phyloP scores from a whole-genome alignment of 1,140 invertebrate species.

The Phthorimaea operculella region DNA sequence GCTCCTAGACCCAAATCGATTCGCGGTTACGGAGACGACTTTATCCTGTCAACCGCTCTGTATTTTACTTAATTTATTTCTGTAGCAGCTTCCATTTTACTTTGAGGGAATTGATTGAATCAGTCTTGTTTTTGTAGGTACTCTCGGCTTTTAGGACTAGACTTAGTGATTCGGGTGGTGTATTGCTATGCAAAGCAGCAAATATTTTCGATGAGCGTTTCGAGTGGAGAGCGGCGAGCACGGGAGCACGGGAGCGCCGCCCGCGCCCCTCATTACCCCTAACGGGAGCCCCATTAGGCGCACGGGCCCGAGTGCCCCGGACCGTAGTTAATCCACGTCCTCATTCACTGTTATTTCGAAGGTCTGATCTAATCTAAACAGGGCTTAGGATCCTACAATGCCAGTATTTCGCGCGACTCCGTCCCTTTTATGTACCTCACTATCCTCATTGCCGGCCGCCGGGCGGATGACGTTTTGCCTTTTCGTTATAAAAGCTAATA shows the following conservation, averaged over 20 bases:
- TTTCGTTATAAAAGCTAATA: conserved; percentile 57
- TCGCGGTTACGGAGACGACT: conserved; percentile 28
- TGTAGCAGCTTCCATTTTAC: too few species aligned
- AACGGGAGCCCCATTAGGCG: conserved; percentile 62
- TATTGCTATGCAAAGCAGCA: conserved; percentile 18
- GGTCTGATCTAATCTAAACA: conserved; percentile 68
- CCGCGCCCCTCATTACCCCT: conserved; percentile 47
- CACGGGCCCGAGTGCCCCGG: conserved; percentile 61
- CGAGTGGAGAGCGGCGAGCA: conserved; percentile 23
- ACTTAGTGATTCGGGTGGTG: background rate
- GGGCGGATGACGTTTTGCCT: conserved; percentile 50
- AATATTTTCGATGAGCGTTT: conserved; percentile 35
- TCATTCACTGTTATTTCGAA: conserved; percentile 68
- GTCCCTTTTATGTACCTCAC: conserved; percentile 64
- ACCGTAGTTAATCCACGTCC: conserved; percentile 68
- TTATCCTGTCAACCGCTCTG: conserved; percentile 14
- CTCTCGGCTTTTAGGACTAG: too few species aligned
- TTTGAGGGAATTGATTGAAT: too few species aligned
- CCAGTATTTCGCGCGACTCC: conserved; percentile 60
- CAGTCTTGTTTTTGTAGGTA: too few species aligned
- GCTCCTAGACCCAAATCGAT: conserved; percentile 37
- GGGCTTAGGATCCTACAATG: conserved; percentile 62
- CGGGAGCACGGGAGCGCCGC: conserved; percentile 3
- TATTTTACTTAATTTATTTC: conserved; percentile 22
- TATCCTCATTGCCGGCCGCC: conserved; percentile 47